Conservation (phyloP, 92 coral and sea anemone species). For the Desmophyllum pertusum region DNA sequence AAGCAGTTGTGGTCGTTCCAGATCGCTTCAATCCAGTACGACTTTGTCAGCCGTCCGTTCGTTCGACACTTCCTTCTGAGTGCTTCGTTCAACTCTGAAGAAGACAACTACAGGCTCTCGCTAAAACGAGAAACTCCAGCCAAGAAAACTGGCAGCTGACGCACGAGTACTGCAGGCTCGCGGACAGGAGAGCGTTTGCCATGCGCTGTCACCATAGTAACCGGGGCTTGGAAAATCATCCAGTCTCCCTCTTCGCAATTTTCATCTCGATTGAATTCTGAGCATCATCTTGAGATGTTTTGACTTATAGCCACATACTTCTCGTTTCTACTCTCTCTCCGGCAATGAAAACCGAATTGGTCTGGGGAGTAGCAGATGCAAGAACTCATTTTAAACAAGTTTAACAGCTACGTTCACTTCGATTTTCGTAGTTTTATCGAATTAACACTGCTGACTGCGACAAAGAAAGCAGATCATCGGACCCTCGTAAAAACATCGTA, state of each 20-base stretch:
- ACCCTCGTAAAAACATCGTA: background rate
- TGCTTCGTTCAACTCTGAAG: constrained; percentile 93
- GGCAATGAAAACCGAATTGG: background rate
- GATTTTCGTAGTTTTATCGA: background rate
- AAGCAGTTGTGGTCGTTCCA: constrained; percentile 86
- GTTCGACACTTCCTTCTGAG: constrained; percentile 84
- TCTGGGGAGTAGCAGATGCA: background rate
- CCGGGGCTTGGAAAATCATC: background rate
- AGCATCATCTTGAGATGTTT: too few species aligned
- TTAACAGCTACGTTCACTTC: background rate
- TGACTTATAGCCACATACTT: background rate
- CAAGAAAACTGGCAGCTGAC: constrained; percentile 56
- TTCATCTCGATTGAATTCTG: background rate
- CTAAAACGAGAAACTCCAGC: constrained; percentile 84
- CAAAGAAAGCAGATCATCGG: background rate
- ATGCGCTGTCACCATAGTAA: constrained; percentile 13
- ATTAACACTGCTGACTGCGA: background rate
- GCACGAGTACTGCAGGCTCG: background rate
- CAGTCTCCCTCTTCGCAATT: background rate
- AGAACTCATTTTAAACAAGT: background rate
- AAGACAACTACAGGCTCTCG: constrained; percentile 96
- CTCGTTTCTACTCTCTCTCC: background rate
- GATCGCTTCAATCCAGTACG: constrained; percentile 91
- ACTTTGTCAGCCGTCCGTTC: constrained; percentile 77
- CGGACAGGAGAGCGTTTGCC: background rate